Evolutionary conservation across 2,888 invertebrate genomes (phyloP), one percentile per base, ranked within the genome.

Genomic region (Apamea anceps): DNA sequence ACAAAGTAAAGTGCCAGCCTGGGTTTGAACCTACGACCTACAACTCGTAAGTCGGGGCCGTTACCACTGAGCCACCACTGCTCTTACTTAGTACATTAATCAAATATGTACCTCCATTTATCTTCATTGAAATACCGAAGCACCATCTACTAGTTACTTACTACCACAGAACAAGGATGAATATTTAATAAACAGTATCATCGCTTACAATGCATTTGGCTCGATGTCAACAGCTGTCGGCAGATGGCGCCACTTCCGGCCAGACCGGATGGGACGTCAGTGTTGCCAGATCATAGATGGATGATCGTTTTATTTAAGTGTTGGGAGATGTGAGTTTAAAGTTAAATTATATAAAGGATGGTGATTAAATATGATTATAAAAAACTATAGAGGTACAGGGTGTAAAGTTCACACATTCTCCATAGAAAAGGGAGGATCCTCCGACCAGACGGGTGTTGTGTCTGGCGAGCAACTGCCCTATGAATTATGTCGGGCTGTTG

Each of bases 201-300:
- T 28, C 72, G 79, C 71, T 75, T 81, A 78, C 82, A 81, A 80
- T 88, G 87, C 84, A 87, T 84, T 89, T 89, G 88, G 85, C 88
- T 85, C 82, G 87, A 80, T 87, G 84, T 85, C 89, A 87, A 89
- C 88, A 82, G 81, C 63, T 88, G 89, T 54, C 72, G 68, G n/a
- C 89, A 89, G 85, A 87, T 87, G 90, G 87, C 73, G 88, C 73
- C 79, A 87, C 82, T 76, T 85, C 88, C 89, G 85, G 65, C 21
- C 78, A 81, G 79, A 57, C 66, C 88, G 87, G 85, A 88, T 77
- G 66, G 71, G 62, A 84, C 72, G 78, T 79, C 82, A 80, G 74
- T 85, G 81, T 81, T 81, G 65, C 78, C 85, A 75, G 74, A 86
- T 82, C 60, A 78, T 66, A 77, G 63, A 88, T 80, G 77, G 60